Base-by-base conservation (phyloP, 2,113 vertebrate species). In the Phrynosoma platyrhinos region DNA sequence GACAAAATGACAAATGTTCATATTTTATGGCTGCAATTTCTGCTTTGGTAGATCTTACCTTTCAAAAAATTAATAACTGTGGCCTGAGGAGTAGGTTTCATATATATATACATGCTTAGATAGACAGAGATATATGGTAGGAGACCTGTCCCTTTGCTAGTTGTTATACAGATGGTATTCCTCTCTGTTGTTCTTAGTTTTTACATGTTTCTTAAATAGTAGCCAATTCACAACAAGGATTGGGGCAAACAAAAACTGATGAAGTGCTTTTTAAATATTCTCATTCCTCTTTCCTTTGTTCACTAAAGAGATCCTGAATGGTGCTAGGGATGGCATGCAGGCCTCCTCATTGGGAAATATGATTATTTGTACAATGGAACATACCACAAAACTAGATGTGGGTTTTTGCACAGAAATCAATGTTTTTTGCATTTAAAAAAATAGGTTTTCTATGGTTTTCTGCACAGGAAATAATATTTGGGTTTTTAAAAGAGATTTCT, bases 1-100 rank as follows among this genome's bases (percentile, higher is more conserved):
- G 89, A 84, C 78, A 90, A 90, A 91, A 91, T 88, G 82, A 91
- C 93, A 93, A 93, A 91, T 91, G 72, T 89, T 89, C 85, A 79
- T 20, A 52, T 92, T 91, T 93, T 91, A 84, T 83, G 75, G 40
- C 66, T 87, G 30, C 91, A 90, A 93, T 92, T 92, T 92, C 91
- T 92, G 52, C 0, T 0, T 84, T 92, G 87, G n/a, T 87, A 83
- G 75, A 87, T 93, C 77, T 93, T 88, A 92, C 83, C 87, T 92
- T 93, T 93, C 58, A 62, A 62, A 62, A 62, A 62, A 62, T 88
- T 40, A 5, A 1, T 81, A n/a, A 76, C 62, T 88, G 83, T 88
- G 42, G 30, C 53, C 87, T 88, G 23, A 92, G 88, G 85, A 91
- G 85, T 23, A 53, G 23, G 36, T 68, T 85, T 4, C 36, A 64